Evolutionary conservation across 2,797 vertebrate species (phyloP), one percentile per base, ranked within the genome.

Genomic region (Gymnothorax reevesii): DNA sequence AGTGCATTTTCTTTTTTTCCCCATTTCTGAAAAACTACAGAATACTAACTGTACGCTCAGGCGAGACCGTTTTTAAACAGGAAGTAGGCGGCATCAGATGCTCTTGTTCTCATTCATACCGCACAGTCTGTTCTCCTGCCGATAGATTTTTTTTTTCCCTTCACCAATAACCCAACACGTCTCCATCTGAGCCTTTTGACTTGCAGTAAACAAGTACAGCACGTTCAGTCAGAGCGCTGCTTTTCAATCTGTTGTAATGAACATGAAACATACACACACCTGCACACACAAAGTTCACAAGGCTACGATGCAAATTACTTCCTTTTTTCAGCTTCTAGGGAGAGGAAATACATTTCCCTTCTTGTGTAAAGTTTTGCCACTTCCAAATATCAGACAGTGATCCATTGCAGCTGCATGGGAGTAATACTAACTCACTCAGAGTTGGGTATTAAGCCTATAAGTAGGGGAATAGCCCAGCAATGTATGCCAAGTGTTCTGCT

Each of bases 61-160:
- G 60, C 88, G 49, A 80, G 66, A 79, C 82, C 86, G 89, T 87
- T 27, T 49, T 84, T 87, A 91, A 87, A 92, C 92, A 94, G 94
- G 94, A 95, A 94, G 93, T 91, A 92, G 93, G 94, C 93, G 89
- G 87, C 33, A 88, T 89, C 89, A 87, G 87, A 64, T 86, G 87
- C 64, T 27, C 84, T 57, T 17, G 7, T 42, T 88, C 86, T 93
- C 94, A 95, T 94, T 94, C 94, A 84, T 49, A 88, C 92, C 93
- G 93, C 60, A 90, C 42, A 86, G 10, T 12, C 42, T 60, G 27
- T 57, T 12, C 13, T 13, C 0, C 57, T 60, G 59, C 9, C 25
- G 20, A 7, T 3, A 33, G 49, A 52, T 66, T 55, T 52, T 42
- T 27, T 52, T 8, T 49, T 52, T 8, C 22, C 54, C 52, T 64